Conservation (phyloP, 2,888 invertebrate species). For the Stictocephala bisonia region DNA sequence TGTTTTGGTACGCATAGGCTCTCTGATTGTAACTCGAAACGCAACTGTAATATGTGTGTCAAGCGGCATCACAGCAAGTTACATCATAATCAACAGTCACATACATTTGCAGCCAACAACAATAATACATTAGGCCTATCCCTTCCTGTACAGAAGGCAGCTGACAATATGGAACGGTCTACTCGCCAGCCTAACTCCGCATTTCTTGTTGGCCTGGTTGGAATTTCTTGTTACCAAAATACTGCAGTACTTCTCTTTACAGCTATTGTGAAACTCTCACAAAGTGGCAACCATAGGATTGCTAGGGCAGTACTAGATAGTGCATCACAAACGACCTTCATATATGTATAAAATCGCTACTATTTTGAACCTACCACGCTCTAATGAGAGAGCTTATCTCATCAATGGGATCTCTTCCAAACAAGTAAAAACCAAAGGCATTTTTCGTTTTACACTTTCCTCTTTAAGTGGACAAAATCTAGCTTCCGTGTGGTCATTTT, state of each 20-base stretch:
- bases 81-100: neutral
- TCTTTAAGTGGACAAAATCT: neutral
- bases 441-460: neutral
- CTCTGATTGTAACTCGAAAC: neutral
- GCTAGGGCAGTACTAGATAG: neutral
- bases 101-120: no score
- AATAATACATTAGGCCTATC: no score
- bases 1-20: neutral
- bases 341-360: neutral
- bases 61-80: neutral
- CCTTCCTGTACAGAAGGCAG: no score
- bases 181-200: no score
- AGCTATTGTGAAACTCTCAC: neutral
- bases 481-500: neutral
- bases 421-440: conserved; percentile 5
- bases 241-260: neutral
- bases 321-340: neutral
- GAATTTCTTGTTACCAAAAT: no score
- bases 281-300: neutral
- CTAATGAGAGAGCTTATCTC: neutral
- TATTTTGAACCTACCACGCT: neutral
- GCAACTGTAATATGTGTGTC: neutral
- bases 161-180: no score
- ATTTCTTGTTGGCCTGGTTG: no score
- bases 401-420: neutral